Evolutionary conservation across 1,140 invertebrate species (phyloP), one percentile per base, ranked within the genome.

Genomic region (Dendrolimus punctatus): DNA sequence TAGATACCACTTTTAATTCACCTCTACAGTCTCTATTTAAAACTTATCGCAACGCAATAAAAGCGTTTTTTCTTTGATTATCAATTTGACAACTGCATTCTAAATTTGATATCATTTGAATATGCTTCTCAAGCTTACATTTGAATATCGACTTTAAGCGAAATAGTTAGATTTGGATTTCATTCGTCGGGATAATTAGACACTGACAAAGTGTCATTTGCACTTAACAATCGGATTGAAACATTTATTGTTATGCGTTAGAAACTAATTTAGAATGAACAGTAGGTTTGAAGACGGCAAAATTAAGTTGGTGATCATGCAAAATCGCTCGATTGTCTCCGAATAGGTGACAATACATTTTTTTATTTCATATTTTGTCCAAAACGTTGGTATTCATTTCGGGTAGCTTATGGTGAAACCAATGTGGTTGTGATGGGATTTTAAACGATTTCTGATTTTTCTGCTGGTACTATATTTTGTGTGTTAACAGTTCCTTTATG

Each of bases 371-470:
- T n/a, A n/a, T 58, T 68, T 64, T 63, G 58, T 65, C 46, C 50
- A 53, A 66, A 38, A 42, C 49, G 67, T n/a, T n/a, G n/a, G n/a
- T n/a, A n/a, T 65, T 80, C 73, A 70, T 75, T 77, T 77, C 74
- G 54, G 60, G 70, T 70, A 77, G 74, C 72, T 79, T 80, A 80
- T 75, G 72, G 74, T 64, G 74, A 80, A 77, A 80, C 62, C 56
- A 52, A 67, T 62, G 62, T n/a, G 66, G 57, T 63, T 55, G 55
- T 80, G 59, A 80, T 75, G 72, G 51, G 53, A 62, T 64, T 76
- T 69, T 79, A 79, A 79, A 73, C 68, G 69, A 71, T 74, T 66
- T 62, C 58, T 71, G 69, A 66, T 72, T 69, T 68, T 55, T 49
- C 59, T 55, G n/a, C 8, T 47, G 46, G 37, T 55, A 37, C 55